Conservation (phyloP, 2,888 invertebrate species). For the Acanthosoma haemorrhoidale region DNA sequence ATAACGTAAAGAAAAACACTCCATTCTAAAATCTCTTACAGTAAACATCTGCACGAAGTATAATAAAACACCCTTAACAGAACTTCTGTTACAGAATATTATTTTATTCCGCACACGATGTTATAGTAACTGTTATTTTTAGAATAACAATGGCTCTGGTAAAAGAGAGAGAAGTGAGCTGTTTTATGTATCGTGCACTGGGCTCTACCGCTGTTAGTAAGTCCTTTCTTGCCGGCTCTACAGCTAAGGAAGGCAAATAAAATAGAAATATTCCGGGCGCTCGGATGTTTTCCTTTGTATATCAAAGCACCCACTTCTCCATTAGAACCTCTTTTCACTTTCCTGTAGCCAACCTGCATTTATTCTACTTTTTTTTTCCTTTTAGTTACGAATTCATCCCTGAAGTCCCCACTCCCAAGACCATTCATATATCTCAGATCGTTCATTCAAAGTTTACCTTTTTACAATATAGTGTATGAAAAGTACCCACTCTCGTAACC, state of each 20-base stretch:
- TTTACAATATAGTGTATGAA: no score
- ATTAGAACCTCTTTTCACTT: background rate
- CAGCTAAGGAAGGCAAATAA: background rate
- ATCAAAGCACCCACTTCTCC: background rate
- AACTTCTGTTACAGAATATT: no score
- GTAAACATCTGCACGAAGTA: no score
- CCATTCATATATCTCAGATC: no score
- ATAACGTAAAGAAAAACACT: no score
- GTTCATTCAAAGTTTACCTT: no score
- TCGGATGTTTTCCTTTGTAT: background rate
- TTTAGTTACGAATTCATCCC: background rate
- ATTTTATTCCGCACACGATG: background rate
- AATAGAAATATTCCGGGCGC: background rate
- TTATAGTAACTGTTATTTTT: background rate
- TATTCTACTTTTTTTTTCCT: no score
- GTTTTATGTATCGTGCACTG: background rate
- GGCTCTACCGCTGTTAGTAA: background rate
- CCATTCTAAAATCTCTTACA: no score
- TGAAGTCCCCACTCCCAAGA: no score
- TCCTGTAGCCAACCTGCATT: background rate
- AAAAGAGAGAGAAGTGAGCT: background rate
- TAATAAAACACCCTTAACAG: no score
- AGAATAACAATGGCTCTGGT: slow-evolving; percentile 9
- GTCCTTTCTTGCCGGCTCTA: background rate
- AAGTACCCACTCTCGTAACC: no score